Evolutionary conservation across 2,113 vertebrate genomes (phyloP).

Genomic region (Cyphomyrus plagiostoma): DNA sequence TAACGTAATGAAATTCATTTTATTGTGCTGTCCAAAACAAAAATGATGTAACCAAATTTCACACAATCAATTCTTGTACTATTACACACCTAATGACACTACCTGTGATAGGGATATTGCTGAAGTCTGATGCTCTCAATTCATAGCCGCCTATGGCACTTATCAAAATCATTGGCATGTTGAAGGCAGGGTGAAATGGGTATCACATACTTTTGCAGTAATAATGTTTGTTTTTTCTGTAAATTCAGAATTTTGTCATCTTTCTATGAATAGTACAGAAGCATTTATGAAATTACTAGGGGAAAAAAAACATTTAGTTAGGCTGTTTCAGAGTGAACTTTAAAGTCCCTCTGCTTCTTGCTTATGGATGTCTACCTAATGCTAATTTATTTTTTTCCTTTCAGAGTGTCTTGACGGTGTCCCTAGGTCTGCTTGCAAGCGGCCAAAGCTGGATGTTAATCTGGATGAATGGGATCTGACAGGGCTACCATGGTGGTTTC

Average conservation of each 20-base stretch:
- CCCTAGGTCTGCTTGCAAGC: constrained; percentile 67
- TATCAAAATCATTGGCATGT: neutral
- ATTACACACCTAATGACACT: neutral
- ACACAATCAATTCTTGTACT: neutral
- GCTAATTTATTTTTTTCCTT: neutral
- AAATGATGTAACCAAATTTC: neutral
- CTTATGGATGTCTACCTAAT: neutral
- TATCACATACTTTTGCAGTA: neutral
- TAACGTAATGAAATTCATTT: neutral
- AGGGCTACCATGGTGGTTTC: constrained; percentile 97
- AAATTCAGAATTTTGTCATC: neutral
- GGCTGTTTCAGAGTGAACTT: neutral
- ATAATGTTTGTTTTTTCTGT: neutral
- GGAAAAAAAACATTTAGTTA: neutral
- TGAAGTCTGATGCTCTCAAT: neutral
- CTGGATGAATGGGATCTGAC: constrained; percentile 93
- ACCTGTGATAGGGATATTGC: neutral
- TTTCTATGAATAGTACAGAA: neutral
- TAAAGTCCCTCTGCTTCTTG: neutral
- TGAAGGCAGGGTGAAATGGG: neutral
- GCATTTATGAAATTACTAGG: neutral
- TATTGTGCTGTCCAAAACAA: neutral
- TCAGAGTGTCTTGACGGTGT: constrained; percentile 63
- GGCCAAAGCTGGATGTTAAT: constrained; percentile 77
- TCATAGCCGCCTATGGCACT: neutral